Base-by-base conservation (phyloP, 2,888 invertebrate species). In the Nomada flava region DNA sequence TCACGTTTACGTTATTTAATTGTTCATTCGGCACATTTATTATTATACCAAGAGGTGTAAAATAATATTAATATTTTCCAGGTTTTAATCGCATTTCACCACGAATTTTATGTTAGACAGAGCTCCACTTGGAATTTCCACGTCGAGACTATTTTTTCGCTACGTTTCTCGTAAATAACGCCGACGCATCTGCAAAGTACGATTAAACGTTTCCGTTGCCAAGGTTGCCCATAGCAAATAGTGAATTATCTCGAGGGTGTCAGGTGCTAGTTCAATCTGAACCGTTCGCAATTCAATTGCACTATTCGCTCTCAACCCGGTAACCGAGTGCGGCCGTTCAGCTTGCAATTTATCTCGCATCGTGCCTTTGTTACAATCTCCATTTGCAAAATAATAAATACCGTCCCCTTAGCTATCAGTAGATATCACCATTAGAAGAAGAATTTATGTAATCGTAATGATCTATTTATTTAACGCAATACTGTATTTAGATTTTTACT, bases 211-310 rank as follows among this genome's bases (percentile, higher is more conserved):
- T 69, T 68, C 76, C 73, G 75, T 82, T 83, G 69, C 71, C 79
- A 84, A 83, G 87, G 89, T 90, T 89, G 87, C 82, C 86, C 86
- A 86, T 89, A 81, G 88, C 88, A 85, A 83, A 90, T 91, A 90
- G 87, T 86, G 84, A 89, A 90, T 91, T 90, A 92, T 90, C 90
- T 83, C 86, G 88, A 80, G 83, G 90, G 91, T 90, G 88, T 88
- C 92, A 92, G 92, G 92, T 92, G 92, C 89, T 85, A 88, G 87
- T 91, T 89, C 90, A 89, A 91, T 90, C 89, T 84, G 88, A 89
- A 88, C 89, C 87, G 89, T 89, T 90, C 88, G 86, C 90, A 89
- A 91, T 92, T 91, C 88, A 91, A 92, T 91, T 90, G 90, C 89
- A 91, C 89, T 90, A 90, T 90, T 92, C 89, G 86, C 88, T 89